A percentile compares a stretch with the other conserved stretches of the same genome.
phyloP scores from a whole-genome alignment of 1,140 invertebrate species.

The Halictus rubicundus region DNA sequence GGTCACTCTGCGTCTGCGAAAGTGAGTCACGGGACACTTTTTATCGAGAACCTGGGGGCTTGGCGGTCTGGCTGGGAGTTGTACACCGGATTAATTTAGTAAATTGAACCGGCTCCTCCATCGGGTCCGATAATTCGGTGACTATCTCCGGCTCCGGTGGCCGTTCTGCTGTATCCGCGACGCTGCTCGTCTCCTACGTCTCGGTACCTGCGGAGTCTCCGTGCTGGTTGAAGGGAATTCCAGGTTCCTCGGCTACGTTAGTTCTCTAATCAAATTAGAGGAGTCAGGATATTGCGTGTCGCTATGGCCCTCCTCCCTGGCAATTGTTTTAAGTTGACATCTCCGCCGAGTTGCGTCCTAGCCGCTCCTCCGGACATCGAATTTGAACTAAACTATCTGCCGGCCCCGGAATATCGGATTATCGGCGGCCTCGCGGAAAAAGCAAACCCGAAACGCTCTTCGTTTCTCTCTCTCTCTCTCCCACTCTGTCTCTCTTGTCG shows the following conservation, averaged over 20 bases:
- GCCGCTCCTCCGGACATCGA: constrained; percentile 76
- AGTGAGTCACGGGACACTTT: constrained; percentile 53
- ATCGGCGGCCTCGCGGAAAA: constrained; percentile 61
- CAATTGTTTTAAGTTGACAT: constrained; percentile 81
- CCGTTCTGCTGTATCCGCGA: constrained; percentile 33
- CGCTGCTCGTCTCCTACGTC: constrained; percentile 26
- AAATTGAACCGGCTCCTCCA: constrained; percentile 79
- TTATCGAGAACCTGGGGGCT: constrained; percentile 68
- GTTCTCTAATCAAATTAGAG: constrained; percentile 79
- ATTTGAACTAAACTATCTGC: constrained; percentile 79
- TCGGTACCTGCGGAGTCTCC: constrained; percentile 63
- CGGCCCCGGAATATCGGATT: constrained; percentile 72
- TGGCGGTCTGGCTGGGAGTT: constrained; percentile 32
- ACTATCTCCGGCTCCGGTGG: constrained; percentile 43
- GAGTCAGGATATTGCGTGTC: constrained; percentile 81
- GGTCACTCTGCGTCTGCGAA: background rate
- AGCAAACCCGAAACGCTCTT: constrained; percentile 24
- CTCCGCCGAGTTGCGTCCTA: constrained; percentile 70
- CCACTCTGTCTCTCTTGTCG: constrained; percentile 12
- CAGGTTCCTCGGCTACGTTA: constrained; percentile 68
- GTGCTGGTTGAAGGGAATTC: constrained; percentile 67
- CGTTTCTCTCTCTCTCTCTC: constrained; percentile 15
- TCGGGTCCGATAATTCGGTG: constrained; percentile 79
- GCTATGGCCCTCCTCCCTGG: constrained; percentile 59
- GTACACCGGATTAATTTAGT: constrained; percentile 76